Evolutionary conservation across 1,140 invertebrate species (phyloP), one percentile per base, ranked within the genome.

Genomic region (Platyscapa corneri): DNA sequence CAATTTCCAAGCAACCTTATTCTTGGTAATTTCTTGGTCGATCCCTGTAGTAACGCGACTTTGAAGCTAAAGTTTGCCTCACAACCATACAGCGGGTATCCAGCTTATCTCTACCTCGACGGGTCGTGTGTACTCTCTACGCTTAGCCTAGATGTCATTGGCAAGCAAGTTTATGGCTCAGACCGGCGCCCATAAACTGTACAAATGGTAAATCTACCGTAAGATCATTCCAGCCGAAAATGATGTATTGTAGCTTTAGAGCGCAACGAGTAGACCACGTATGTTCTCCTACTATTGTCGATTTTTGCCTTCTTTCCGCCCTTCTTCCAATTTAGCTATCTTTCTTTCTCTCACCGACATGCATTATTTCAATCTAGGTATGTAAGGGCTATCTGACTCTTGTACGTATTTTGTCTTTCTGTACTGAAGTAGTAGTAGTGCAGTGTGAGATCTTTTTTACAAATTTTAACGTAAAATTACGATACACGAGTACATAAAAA

Each of bases 181-280:
- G 91, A 92, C 92, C 91, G 90, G 90, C 90, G 91, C 87, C 92
- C 92, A 92, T 93, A 93, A 93, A 93, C 91, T 92, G 90, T 93
- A 90, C 91, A 91, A 93, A 93, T 93, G 93, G 91, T 93, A 93
- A 93, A 94, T 94, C 92, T 93, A 93, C 89, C 92, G 93, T 93
- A 91, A 93, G 91, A 92, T 92, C 92, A 93, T 92, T 89, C 92
- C 92, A 93, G 91, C 92, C 92, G 93, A 94, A 93, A 93, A 93
- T 93, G 93, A 93, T 93, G 91, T 93, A 94, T 94, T 90, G 91
- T 91, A 74, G 84, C 77, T 86, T 81, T 85, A 64, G 77, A n/a
- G 30, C n/a, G 53, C 20, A n/a, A 60, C 49, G 32, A 74, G 67
- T 32, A 75, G 67, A 74, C 46, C 37, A 80, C 78, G 78, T 81